Conservation (phyloP, 2,113 vertebrate species). For the Indri indri region DNA sequence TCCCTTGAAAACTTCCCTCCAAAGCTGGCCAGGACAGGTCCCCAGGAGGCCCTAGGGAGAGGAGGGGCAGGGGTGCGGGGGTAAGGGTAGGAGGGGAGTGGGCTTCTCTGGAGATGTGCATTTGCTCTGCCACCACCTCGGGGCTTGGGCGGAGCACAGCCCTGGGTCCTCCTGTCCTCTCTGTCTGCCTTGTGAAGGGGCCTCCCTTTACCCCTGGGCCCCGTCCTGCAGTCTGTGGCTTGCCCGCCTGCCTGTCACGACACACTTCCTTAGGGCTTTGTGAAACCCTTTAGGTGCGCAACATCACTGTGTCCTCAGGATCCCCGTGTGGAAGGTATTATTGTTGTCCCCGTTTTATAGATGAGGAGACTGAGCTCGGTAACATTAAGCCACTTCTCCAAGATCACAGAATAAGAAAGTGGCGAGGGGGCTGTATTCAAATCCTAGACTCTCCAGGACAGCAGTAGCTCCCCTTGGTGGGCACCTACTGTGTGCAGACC, state of each 20-base stretch:
- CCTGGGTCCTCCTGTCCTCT: background rate
- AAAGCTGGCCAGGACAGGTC: background rate
- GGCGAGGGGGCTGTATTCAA: background rate
- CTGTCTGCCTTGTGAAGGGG: background rate
- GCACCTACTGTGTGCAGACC: background rate
- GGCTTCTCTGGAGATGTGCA: background rate
- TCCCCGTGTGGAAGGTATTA: background rate
- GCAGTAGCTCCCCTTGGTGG: background rate
- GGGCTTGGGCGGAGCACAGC: background rate
- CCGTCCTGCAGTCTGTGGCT: background rate
- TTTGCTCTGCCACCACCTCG: background rate
- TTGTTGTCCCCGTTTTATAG: background rate
- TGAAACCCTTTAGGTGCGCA: background rate
- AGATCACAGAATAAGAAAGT: background rate
- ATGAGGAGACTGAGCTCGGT: background rate
- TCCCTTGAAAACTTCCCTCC: background rate
- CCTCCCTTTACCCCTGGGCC: background rate
- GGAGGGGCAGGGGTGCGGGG: no score
- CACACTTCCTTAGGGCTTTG: background rate
- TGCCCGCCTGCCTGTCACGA: accelerated
- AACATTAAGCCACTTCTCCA: background rate
- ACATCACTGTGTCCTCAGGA: background rate
- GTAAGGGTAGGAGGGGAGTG: accelerated
- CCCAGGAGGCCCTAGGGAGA: background rate
- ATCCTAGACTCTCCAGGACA: background rate